Evolutionary conservation across 2,797 vertebrate genomes (phyloP).

Genomic region (Phataginus tricuspis): DNA sequence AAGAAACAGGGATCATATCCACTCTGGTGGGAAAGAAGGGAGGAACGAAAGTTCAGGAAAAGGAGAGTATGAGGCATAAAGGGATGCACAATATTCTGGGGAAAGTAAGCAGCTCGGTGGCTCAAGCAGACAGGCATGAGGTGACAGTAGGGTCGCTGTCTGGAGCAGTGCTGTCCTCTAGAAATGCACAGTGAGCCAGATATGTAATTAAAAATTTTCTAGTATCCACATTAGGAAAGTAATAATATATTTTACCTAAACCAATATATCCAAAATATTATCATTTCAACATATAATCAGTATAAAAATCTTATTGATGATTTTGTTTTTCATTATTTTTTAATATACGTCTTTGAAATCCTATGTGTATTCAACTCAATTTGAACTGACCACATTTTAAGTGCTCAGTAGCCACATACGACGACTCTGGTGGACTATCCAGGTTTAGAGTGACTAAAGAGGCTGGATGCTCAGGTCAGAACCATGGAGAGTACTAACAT

Average conservation of each 20-base stretch:
- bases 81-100: not conserved
- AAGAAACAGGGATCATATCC: not conserved
- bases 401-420: not conserved
- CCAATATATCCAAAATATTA: not conserved
- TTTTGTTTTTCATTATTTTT: not conserved
- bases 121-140: not conserved
- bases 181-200: not conserved
- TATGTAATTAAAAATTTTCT: not conserved
- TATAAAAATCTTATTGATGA: not conserved
- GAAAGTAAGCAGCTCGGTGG: not conserved
- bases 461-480: conserved; percentile 18
- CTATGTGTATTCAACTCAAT: not conserved
- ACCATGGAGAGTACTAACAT: conserved; percentile 40
- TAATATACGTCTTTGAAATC: not conserved
- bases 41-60: not conserved
- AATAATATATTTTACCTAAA: not conserved
- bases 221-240: not conserved
- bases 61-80: not conserved
- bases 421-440: rapidly evolving
- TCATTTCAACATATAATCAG: not conserved
- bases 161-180: not conserved
- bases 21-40: not conserved
- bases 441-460: not conserved
- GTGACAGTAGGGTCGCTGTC: not conserved
- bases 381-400: not conserved